These are phyloP conservation scores for Bombyx mandarina DNA, from an alignment of 1,140 invertebrate species.

Conservation along the genomic window DNA sequence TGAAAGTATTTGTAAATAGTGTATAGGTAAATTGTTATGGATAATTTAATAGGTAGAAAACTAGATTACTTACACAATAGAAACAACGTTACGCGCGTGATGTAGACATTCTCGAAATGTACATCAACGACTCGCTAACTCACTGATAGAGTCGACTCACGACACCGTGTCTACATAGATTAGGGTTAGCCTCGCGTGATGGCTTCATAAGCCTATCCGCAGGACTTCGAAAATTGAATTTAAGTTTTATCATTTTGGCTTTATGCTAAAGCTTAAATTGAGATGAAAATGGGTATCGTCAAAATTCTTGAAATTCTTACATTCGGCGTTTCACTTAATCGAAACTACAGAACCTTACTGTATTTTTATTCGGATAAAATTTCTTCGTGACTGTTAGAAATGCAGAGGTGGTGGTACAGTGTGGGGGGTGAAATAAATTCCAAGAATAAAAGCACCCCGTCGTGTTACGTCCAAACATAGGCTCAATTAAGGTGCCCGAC, in stretches of 20 bases:
- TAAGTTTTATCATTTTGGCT: background rate
- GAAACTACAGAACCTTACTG: too few relatives aligned
- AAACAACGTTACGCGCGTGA: slow-evolving; percentile 1
- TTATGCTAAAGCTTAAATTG: too few relatives aligned
- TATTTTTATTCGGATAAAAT: background rate
- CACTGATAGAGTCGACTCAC: slow-evolving; percentile 5
- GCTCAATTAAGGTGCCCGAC: slow-evolving; percentile 37
- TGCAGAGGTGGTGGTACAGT: background rate
- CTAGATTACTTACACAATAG: slow-evolving; percentile 2
- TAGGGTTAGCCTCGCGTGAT: slow-evolving; percentile 5
- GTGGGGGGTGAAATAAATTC: slow-evolving; percentile 2
- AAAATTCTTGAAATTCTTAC: too few relatives aligned
- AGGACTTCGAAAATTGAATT: too few relatives aligned
- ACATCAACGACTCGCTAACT: slow-evolving; percentile 4
- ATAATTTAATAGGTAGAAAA: too few relatives aligned
- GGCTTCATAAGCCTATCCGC: slow-evolving; percentile 6
- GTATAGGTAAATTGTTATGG: too few relatives aligned
- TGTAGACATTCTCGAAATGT: slow-evolving; percentile 6
- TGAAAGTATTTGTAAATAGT: too few relatives aligned
- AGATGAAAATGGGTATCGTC: too few relatives aligned
- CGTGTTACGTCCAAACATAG: slow-evolving; percentile 12
- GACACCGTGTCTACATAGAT: slow-evolving; percentile 3
- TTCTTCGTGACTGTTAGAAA: background rate
- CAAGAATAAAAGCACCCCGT: slow-evolving; percentile 1
- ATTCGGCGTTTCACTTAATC: too few relatives aligned